These are phyloP conservation scores for Sitta europaea DNA, from an alignment of 2,113 vertebrate species.

Conservation along the genomic window DNA sequence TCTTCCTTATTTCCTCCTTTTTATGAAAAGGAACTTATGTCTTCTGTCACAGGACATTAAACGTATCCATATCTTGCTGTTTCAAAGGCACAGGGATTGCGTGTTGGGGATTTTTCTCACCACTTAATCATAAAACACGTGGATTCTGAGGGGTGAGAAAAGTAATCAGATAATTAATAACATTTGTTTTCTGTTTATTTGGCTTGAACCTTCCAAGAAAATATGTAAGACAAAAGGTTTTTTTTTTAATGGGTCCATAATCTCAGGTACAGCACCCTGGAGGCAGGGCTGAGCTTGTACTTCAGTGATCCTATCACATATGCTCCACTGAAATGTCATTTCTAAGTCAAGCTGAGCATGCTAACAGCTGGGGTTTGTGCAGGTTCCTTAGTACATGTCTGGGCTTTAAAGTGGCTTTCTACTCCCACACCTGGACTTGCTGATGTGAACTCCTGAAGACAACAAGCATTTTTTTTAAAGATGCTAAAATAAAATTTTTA, in stretches of 20 bases:
- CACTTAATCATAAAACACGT: constrained; percentile 60
- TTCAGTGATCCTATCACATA: not conserved
- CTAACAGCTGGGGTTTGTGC: not conserved
- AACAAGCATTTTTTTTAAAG: not conserved
- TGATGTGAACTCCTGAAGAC: not conserved
- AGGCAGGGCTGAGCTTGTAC: not conserved
- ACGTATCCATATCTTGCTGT: not conserved
- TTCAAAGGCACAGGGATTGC: not conserved
- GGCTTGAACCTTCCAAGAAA: not conserved
- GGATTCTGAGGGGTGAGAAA: constrained; percentile 21
- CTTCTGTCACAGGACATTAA: not conserved
- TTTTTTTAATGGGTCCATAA: not conserved
- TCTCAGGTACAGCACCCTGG: not conserved
- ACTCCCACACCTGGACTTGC: not conserved
- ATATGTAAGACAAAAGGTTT: not conserved
- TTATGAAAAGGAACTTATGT: not conserved
- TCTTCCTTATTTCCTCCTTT: not conserved
- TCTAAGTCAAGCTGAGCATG: not conserved
- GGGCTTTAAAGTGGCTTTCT: not conserved
- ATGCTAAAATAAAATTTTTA: not conserved
- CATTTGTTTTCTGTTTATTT: constrained; percentile 49
- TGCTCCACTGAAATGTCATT: not conserved
- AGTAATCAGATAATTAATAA: constrained; percentile 54
- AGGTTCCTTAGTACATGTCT: not conserved
- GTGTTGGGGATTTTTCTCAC: not conserved